A percentile compares a stretch with the other conserved stretches of the same genome.
Conservation (phyloP, 2,888 invertebrate genomes). For the Sericinus montela region DNA sequence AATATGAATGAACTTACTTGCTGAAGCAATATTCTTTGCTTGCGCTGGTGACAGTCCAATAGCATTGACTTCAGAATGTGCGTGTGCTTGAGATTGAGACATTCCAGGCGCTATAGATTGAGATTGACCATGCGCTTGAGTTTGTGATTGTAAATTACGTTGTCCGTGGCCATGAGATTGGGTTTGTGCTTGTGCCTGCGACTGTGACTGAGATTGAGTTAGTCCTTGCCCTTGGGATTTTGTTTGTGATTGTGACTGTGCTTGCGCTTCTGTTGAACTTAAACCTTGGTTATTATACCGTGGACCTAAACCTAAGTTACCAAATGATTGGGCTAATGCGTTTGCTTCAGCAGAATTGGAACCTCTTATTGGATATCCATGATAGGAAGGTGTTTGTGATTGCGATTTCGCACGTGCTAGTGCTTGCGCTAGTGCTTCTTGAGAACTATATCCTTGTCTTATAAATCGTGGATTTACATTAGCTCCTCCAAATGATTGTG, state of each 20-base stretch:
- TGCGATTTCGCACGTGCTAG: neutral
- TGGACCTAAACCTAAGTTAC: neutral
- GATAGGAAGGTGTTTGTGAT: neutral
- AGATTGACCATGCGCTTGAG: neutral
- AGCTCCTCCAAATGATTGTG: neutral
- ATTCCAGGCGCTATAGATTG: neutral
- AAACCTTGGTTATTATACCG: neutral
- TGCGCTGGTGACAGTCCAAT: neutral
- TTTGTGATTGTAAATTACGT: slow-evolving; percentile 8
- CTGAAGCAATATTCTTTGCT: neutral
- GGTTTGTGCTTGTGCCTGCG: slow-evolving; percentile 6
- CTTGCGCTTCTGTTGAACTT: slow-evolving; percentile 9
- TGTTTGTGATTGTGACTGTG: neutral
- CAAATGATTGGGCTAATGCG: neutral
- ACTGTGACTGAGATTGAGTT: slow-evolving; percentile 1
- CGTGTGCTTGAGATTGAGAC: slow-evolving; percentile 1
- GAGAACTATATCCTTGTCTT: slow-evolving; percentile 1
- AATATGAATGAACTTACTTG: neutral
- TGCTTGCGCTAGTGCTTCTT: slow-evolving; percentile 9
- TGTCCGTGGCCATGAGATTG: slow-evolving; percentile 1
- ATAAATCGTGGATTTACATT: neutral
- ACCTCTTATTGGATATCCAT: neutral
- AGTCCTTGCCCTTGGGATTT: neutral
- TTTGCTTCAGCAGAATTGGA: neutral
- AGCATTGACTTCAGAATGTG: neutral